Evolutionary conservation across 2,113 vertebrate genomes (phyloP).

Genomic region (Columbina picui): DNA sequence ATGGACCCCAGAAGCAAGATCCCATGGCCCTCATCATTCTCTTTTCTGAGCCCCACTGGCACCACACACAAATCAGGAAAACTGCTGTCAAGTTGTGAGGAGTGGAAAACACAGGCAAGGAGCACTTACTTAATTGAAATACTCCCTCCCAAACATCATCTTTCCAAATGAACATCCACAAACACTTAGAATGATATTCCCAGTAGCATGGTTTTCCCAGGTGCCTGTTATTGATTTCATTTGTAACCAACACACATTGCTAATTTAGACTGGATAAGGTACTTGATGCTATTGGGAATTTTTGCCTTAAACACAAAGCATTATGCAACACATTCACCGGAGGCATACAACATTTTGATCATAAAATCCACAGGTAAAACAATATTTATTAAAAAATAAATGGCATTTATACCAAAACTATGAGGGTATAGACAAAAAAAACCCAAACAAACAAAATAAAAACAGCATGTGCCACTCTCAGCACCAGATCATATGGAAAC

Average conservation of each 20-base stretch:
- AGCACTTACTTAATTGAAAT: not conserved
- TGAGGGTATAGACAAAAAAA: not conserved
- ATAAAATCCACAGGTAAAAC: not conserved
- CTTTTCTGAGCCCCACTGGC: not conserved
- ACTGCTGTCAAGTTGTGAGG: not conserved
- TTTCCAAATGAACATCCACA: not conserved
- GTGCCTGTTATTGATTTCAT: not conserved
- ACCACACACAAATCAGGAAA: not conserved
- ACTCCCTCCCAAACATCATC: not conserved
- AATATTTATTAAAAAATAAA: not conserved
- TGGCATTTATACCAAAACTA: not conserved
- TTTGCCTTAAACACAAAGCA: not conserved
- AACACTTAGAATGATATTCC: not conserved
- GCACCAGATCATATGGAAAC: not conserved
- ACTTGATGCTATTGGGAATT: not conserved
- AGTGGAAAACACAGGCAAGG: not conserved
- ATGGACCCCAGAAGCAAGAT: not conserved
- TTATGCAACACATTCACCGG: not conserved
- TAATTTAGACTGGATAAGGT: not conserved
- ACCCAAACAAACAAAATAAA: no score
- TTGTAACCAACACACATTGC: not conserved
- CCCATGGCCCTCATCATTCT: not conserved
- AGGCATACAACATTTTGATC: not conserved
- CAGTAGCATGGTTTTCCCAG: not conserved
- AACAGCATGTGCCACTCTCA: not conserved